phyloP scores from a whole-genome alignment of 2,888 invertebrate genomes.

The Laspeyria flexula region DNA sequence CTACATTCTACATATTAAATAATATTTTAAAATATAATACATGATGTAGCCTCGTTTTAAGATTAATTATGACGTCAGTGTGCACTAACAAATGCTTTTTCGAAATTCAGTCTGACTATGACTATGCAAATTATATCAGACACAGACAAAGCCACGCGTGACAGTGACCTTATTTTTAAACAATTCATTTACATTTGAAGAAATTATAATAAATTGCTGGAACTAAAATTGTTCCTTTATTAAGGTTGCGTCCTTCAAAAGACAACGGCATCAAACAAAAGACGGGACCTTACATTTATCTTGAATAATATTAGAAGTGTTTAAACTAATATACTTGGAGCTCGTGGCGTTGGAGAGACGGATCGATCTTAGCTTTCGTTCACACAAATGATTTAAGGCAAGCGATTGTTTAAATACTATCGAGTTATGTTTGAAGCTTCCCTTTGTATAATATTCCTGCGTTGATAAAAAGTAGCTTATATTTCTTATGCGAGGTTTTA shows the following conservation, averaged over 20 bases:
- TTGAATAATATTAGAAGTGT: constrained; percentile 1
- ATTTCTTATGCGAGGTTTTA: too few relatives aligned
- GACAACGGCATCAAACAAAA: not conserved
- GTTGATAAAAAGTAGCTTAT: too few relatives aligned
- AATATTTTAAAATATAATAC: too few relatives aligned
- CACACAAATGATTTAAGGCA: not conserved
- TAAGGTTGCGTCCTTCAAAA: not conserved
- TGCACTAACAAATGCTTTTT: too few relatives aligned
- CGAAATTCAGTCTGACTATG: too few relatives aligned
- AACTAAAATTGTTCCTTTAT: not conserved
- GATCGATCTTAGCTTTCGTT: not conserved
- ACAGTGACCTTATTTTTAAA: not conserved
- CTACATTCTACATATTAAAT: too few relatives aligned
- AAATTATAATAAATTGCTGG: not conserved
- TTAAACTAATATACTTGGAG: not conserved
- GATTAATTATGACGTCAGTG: too few relatives aligned
- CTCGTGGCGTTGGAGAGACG: not conserved
- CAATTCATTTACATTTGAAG: not conserved
- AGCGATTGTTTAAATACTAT: not conserved
- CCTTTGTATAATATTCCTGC: too few relatives aligned
- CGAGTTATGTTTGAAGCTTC: too few relatives aligned
- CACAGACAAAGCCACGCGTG: too few relatives aligned
- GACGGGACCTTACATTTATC: not conserved
- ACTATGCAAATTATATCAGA: too few relatives aligned
- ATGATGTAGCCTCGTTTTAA: too few relatives aligned